Evolutionary conservation across 2,797 vertebrate species (phyloP), one percentile per base, ranked within the genome.

Genomic region (Pantherophis vulpinus): DNA sequence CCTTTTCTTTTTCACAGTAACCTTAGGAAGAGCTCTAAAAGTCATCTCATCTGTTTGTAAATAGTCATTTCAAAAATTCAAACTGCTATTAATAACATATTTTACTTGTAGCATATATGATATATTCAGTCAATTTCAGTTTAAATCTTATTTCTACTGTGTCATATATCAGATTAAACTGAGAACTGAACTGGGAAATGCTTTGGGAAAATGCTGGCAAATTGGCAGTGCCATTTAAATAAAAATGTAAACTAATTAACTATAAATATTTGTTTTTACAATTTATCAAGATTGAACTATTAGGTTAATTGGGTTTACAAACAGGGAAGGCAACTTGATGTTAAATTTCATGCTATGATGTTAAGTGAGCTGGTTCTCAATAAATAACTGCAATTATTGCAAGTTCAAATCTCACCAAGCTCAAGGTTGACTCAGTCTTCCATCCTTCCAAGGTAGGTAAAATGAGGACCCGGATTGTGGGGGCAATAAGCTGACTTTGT

Each of bases 211-310:
- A 47, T 47, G 63, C 20, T 74, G 87, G 63, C 87, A 92, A 93
- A 86, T 93, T 90, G 89, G 42, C 47, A 37, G 29, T 93, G 47
- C 12, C 23, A 90, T 93, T 93, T 93, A 90, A 93, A 93, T 90
- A 86, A 90, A 92, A 63, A 93, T n/a, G 58, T 92, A 47, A 83
- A 83, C 42, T 92, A 92, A 92, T 92, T 92, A 89, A 32, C 37
- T 74, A 61, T 59, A 92, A 13, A 74, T 51, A 56, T 11, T 88
- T 92, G 16, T 92, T 59, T 88, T 66, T 58, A 87, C 18, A 14
- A 60, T 74, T 27, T 86, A 92, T 92, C 88, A 90, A 74, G n/a
- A 63, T 61, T 42, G 23, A 79, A 54, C 55, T 60, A 86, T 63
- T 86, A 86, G 47, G 58, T 90, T 93, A 93, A 90, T 90, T 93